A percentile compares a stretch with the other conserved stretches of the same genome.
These are phyloP conservation scores for Geotrupes spiniger DNA, from an alignment of 2,888 invertebrate genomes.

Conservation along the genomic window DNA sequence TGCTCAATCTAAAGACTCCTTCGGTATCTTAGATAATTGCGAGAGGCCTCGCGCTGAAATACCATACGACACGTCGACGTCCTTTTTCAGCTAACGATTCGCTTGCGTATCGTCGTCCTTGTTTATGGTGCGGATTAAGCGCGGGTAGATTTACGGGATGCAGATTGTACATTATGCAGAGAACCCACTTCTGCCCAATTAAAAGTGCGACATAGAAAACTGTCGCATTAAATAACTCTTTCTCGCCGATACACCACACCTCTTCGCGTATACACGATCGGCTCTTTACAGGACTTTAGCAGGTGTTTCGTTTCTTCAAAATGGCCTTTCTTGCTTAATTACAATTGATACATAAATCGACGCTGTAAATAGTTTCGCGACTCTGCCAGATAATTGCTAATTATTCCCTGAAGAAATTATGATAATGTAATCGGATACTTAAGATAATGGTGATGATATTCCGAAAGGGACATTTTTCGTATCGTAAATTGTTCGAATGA, in stretches of 20 bases:
- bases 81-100: background rate
- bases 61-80: constrained; percentile 22
- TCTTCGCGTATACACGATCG: constrained; percentile 13
- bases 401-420: background rate
- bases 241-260: constrained; percentile 36
- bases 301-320: constrained; percentile 16
- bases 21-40: constrained; percentile 26
- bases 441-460: too few relatives aligned
- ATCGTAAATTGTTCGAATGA: too few relatives aligned
- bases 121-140: constrained; percentile 27
- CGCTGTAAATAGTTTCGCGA: constrained; percentile 11
- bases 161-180: constrained; percentile 40
- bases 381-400: background rate
- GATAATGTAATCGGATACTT: too few relatives aligned
- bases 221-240: constrained; percentile 42
- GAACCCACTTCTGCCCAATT: constrained; percentile 41
- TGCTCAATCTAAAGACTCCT: constrained; percentile 31
- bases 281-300: constrained; percentile 13
- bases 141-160: constrained; percentile 31
- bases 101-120: constrained; percentile 7
- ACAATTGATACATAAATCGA: constrained; percentile 18
- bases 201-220: constrained; percentile 41
- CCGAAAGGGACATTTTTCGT: too few relatives aligned
- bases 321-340: constrained; percentile 14
- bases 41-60: constrained; percentile 14